Conservation (phyloP, 2,113 vertebrate species). For the Alaudala cheleensis region DNA sequence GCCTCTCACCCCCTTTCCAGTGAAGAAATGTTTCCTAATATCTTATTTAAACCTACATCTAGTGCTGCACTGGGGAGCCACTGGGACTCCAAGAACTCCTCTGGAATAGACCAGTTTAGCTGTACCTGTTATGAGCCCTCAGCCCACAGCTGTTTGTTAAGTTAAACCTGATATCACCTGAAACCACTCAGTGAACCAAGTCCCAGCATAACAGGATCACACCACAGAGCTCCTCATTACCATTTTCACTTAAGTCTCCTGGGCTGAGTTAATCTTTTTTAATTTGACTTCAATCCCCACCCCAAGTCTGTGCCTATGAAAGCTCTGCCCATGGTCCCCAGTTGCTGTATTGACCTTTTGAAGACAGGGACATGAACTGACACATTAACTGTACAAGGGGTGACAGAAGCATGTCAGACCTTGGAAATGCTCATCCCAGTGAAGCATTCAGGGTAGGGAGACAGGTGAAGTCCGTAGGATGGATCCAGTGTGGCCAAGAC, state of each 20-base stretch:
- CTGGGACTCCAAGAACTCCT: background rate
- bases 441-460: background rate
- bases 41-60: background rate
- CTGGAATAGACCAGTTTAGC: background rate
- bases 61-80: background rate
- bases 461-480: background rate
- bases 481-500: background rate
- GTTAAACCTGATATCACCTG: background rate
- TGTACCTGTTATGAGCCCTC: accelerated
- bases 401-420: background rate
- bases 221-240: background rate
- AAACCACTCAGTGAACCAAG: background rate
- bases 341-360: background rate
- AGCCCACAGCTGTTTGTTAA: background rate
- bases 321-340: background rate
- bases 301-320: background rate
- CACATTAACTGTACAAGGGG: background rate
- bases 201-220: background rate
- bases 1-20: background rate
- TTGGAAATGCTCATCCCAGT: background rate
- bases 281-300: background rate
- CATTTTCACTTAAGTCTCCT: background rate
- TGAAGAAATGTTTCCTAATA: background rate
- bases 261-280: background rate
- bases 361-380: background rate